These are phyloP conservation scores for Phthorimaea operculella DNA, from an alignment of 1,140 invertebrate species.

Conservation along the genomic window DNA sequence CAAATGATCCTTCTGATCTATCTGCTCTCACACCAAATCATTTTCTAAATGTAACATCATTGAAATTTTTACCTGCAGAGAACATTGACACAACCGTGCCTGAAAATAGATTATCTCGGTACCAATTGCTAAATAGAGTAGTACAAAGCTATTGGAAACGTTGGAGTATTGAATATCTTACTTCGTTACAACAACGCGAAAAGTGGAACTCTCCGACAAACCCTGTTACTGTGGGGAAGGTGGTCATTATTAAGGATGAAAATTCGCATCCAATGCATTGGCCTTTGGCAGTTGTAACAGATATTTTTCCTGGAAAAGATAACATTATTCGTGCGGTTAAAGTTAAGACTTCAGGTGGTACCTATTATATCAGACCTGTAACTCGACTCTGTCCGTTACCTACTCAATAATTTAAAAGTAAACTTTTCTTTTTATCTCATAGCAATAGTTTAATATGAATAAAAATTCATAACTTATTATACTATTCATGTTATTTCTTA, in stretches of 20 bases:
- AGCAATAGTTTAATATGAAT: no score
- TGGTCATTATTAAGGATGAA: constrained; percentile 24
- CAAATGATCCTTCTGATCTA: constrained; percentile 28
- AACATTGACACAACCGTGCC: neutral
- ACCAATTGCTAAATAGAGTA: constrained; percentile 9
- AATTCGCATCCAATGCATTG: constrained; percentile 22
- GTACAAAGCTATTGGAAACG: constrained; percentile 19
- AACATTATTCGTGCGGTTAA: neutral
- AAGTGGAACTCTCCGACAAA: constrained; percentile 12
- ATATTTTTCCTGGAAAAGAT: constrained; percentile 13
- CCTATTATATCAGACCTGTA: neutral
- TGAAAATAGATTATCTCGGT: constrained; percentile 8
- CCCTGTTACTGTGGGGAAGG: constrained; percentile 10
- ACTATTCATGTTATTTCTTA: no score
- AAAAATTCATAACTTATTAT: no score
- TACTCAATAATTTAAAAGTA: constrained; percentile 2
- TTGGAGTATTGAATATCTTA: constrained; percentile 18
- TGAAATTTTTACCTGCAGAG: constrained; percentile 14
- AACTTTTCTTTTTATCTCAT: no score
- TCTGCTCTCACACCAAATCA: constrained; percentile 43
- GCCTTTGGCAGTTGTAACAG: constrained; percentile 29
- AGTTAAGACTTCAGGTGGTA: neutral
- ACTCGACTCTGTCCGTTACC: neutral
- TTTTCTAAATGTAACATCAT: constrained; percentile 35
- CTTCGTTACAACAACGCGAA: constrained; percentile 10